These are phyloP conservation scores for Mormyrus hasselquistii DNA, from an alignment of 2,797 vertebrate genomes.

Conservation along the genomic window DNA sequence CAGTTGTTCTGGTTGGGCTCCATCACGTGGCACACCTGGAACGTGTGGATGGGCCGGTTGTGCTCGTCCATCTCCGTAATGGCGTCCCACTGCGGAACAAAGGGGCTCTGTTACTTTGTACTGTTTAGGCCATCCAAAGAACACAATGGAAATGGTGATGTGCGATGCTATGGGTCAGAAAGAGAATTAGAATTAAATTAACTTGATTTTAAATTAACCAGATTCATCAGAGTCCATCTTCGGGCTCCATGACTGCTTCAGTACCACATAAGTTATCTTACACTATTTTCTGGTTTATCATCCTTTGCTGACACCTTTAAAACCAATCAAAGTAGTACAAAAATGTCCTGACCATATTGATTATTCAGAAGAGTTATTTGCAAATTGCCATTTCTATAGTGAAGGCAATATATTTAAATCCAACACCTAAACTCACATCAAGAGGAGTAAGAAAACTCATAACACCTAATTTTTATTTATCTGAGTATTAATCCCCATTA, in stretches of 20 bases:
- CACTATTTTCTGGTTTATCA: neutral
- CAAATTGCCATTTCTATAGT: neutral
- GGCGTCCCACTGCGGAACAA: conserved; percentile 80
- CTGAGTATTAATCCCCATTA: neutral
- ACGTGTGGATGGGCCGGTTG: conserved; percentile 92
- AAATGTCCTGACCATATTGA: neutral
- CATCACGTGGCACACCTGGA: conserved; percentile 98
- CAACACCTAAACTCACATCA: neutral
- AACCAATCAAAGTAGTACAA: neutral
- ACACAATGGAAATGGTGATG: neutral
- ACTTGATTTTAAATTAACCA: neutral
- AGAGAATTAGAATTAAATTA: neutral
- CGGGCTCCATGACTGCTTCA: neutral
- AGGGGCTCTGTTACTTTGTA: neutral
- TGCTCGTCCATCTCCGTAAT: conserved; percentile 98
- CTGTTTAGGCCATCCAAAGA: neutral
- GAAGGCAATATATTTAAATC: neutral
- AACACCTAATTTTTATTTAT: neutral
- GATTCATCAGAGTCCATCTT: neutral
- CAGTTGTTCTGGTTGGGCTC: conserved; percentile 99
- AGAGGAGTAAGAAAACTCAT: neutral
- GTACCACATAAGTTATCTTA: neutral
- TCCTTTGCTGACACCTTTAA: neutral
- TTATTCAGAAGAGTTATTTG: neutral
- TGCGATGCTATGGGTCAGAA: neutral